phyloP scores from a whole-genome alignment of 2,888 invertebrate species.

The Agrochola litura region DNA sequence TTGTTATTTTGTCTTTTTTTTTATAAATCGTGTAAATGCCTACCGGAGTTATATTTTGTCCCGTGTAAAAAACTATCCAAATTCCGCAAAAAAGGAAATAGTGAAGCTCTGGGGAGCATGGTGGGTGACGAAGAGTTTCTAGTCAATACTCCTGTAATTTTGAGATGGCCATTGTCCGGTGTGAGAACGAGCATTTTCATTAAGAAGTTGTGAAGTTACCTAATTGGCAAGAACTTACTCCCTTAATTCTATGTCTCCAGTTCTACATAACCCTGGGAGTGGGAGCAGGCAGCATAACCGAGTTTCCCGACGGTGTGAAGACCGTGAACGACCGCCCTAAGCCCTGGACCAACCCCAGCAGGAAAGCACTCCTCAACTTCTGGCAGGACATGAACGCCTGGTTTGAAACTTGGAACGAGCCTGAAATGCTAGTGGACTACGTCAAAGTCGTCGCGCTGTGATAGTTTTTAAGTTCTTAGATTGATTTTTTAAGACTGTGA shows the following conservation, averaged over 20 bases:
- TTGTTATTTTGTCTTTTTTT: too few species aligned
- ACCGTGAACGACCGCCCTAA: conserved; percentile 84
- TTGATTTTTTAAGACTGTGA: conserved; percentile 17
- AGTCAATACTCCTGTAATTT: neutral
- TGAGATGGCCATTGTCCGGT: neutral
- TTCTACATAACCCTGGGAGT: conserved; percentile 93
- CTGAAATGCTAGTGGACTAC: conserved; percentile 90
- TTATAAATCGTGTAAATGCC: neutral
- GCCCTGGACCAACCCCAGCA: conserved; percentile 92
- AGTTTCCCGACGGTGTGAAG: conserved; percentile 91
- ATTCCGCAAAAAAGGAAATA: neutral
- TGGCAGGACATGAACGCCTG: conserved; percentile 90
- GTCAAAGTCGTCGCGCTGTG: conserved; percentile 90
- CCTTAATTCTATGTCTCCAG: conserved; percentile 77
- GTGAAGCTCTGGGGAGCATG: neutral
- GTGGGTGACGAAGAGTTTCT: neutral
- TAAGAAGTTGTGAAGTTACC: neutral
- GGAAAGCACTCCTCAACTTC: conserved; percentile 91
- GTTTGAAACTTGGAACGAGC: conserved; percentile 91
- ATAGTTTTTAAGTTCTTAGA: conserved; percentile 14
- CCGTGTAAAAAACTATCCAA: neutral
- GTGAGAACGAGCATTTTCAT: neutral
- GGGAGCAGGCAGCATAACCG: conserved; percentile 92
- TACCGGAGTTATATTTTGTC: rapidly evolving
- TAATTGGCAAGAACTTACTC: neutral